phyloP scores from a whole-genome alignment of 2,797 vertebrate genomes.

The Lagodon rhomboides region DNA sequence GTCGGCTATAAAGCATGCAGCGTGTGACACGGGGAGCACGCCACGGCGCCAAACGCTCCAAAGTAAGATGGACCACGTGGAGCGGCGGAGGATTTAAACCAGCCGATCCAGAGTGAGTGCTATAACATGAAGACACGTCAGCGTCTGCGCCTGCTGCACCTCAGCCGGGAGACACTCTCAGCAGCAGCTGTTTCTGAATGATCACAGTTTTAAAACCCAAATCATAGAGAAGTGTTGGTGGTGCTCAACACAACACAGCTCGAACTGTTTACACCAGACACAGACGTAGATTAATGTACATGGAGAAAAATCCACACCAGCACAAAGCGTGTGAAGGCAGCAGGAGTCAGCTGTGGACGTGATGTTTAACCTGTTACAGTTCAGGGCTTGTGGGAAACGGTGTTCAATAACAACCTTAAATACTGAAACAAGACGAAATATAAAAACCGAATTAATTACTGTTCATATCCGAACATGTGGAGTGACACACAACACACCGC shows the following conservation, averaged over 20 bases:
- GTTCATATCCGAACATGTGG: too few relatives aligned
- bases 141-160: not conserved
- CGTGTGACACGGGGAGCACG: conserved; percentile 18
- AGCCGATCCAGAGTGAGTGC: conserved; percentile 18
- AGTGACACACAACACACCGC: too few relatives aligned
- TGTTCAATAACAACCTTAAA: too few relatives aligned
- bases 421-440: too few relatives aligned
- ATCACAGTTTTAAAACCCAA: not conserved
- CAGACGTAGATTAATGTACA: too few relatives aligned
- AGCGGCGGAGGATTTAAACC: conserved; percentile 1
- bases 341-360: too few relatives aligned
- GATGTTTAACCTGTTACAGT: too few relatives aligned
- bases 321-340: not conserved
- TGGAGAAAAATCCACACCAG: too few relatives aligned
- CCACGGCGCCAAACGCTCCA: not conserved
- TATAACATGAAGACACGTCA: conserved; percentile 9
- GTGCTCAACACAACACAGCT: too few relatives aligned
- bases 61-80: conserved; percentile 48
- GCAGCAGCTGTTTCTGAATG: not conserved
- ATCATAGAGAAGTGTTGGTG: too few relatives aligned
- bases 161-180: not conserved
- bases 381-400: too few relatives aligned
- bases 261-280: not conserved
- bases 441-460: too few relatives aligned
- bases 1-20: conserved; percentile 90